A percentile compares a stretch with the other conserved stretches of the same genome.
These are phyloP conservation scores for Lithodes maja DNA, from an alignment of 2,888 invertebrate genomes.

Conservation along the genomic window DNA sequence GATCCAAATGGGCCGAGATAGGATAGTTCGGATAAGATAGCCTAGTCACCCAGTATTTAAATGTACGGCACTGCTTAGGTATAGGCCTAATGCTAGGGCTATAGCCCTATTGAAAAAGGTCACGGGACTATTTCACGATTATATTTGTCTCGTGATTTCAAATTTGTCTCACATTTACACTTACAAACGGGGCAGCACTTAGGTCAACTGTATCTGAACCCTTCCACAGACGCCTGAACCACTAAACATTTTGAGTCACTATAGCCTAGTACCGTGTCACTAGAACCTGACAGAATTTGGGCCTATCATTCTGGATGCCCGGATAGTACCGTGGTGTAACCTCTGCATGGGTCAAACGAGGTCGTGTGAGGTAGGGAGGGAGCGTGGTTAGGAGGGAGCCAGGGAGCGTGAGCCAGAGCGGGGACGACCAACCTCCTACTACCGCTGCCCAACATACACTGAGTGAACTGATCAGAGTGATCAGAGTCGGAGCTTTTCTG, in stretches of 20 bases:
- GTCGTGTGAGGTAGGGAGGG: background rate
- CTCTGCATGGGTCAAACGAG: background rate
- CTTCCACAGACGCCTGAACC: background rate
- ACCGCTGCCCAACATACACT: slow-evolving; percentile 59
- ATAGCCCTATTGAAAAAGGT: too few relatives aligned
- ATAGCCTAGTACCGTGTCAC: too few relatives aligned
- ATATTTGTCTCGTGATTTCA: too few relatives aligned
- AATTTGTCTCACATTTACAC: background rate
- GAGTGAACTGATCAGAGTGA: background rate
- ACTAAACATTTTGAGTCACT: too few relatives aligned
- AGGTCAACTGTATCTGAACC: background rate
- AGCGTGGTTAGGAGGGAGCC: background rate
- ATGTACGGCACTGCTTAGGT: too few relatives aligned
- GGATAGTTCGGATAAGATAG: too few relatives aligned
- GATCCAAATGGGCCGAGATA: too few relatives aligned
- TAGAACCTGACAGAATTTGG: too few relatives aligned
- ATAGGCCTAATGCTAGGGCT: too few relatives aligned
- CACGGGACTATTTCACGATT: too few relatives aligned
- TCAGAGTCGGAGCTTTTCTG: background rate
- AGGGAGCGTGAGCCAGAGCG: background rate
- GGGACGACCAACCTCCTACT: slow-evolving; percentile 14
- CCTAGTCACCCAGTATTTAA: too few relatives aligned
- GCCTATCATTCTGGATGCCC: too few relatives aligned
- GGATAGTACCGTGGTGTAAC: background rate
- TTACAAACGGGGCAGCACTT: background rate